phyloP scores from a whole-genome alignment of 1,140 invertebrate species.

The Sycophila sp. region DNA sequence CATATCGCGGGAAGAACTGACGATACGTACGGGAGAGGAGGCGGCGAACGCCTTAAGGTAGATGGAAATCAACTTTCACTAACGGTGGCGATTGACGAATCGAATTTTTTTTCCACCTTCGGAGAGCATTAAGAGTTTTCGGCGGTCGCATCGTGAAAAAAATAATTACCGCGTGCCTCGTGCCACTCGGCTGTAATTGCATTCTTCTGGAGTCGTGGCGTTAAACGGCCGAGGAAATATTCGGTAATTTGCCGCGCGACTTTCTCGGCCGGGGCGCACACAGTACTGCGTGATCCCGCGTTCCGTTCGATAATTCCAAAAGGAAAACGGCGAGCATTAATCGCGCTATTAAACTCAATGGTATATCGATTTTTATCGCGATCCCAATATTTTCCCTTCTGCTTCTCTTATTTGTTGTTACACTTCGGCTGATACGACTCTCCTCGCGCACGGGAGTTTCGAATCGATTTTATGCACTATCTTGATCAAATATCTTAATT shows the following conservation, averaged over 20 bases:
- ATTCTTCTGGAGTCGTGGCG: conserved; percentile 21
- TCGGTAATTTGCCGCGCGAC: conserved; percentile 44
- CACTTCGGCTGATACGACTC: too few species aligned
- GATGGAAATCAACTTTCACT: conserved; percentile 24
- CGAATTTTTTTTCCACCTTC: conserved; percentile 7
- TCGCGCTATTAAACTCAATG: conserved; percentile 20
- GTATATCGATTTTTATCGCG: conserved; percentile 25
- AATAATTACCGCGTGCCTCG: conserved; percentile 41
- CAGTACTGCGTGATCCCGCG: not conserved
- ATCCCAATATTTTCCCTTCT: conserved; percentile 21
- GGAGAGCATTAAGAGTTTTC: not conserved
- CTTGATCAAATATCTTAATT: conserved; percentile 36
- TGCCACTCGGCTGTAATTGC: conserved; percentile 30
- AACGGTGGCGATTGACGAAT: conserved; percentile 28
- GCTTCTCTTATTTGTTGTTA: conserved; percentile 7
- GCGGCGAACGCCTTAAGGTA: too few species aligned
- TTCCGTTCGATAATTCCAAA: conserved; percentile 18
- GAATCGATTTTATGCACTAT: conserved; percentile 1
- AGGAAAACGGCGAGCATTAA: conserved; percentile 16
- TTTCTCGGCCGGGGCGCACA: conserved; percentile 7
- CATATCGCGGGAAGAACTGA: conserved; percentile 4
- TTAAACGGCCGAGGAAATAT: conserved; percentile 48
- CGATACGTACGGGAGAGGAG: not conserved
- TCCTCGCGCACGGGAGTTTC: not conserved
- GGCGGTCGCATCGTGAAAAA: conserved; percentile 14